Percentiles rank a stretch among this genome's conserved stretches.
phyloP scores from a whole-genome alignment of 2,113 vertebrate genomes.

The Alaudala cheleensis region DNA sequence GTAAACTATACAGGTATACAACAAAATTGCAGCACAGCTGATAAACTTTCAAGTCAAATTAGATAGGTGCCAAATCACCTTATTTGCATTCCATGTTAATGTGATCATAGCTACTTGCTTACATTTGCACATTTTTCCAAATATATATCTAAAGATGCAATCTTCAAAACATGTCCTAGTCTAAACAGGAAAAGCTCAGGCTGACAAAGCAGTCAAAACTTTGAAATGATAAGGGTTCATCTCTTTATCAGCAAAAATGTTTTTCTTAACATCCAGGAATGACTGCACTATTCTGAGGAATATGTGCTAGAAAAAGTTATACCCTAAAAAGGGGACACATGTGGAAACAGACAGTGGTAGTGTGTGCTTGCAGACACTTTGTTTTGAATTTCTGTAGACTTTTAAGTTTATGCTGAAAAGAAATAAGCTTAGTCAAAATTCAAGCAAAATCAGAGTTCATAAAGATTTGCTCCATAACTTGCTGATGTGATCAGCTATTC shows the following conservation, averaged over 20 bases:
- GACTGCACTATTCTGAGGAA: neutral
- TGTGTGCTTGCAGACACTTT: neutral
- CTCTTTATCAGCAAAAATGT: neutral
- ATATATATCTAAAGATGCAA: neutral
- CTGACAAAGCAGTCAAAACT: neutral
- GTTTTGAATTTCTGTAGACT: neutral
- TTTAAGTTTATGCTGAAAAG: neutral
- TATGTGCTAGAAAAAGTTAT: neutral
- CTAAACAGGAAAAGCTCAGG: neutral
- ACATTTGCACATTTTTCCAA: neutral
- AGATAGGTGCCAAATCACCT: neutral
- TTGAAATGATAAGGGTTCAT: neutral
- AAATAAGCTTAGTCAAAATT: neutral
- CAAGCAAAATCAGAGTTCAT: neutral
- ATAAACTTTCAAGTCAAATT: neutral
- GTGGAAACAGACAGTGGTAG: neutral
- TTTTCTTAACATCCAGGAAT: neutral
- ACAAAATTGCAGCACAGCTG: neutral
- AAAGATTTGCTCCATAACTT: neutral
- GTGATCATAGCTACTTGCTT: neutral
- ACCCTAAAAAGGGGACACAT: neutral
- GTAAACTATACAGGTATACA: neutral
- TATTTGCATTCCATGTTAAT: neutral
- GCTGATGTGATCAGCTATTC: neutral
- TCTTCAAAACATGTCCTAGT: neutral